These are phyloP conservation scores for Brachionus plicatilis DNA, from an alignment of 1,140 invertebrate genomes.

Conservation along the genomic window DNA sequence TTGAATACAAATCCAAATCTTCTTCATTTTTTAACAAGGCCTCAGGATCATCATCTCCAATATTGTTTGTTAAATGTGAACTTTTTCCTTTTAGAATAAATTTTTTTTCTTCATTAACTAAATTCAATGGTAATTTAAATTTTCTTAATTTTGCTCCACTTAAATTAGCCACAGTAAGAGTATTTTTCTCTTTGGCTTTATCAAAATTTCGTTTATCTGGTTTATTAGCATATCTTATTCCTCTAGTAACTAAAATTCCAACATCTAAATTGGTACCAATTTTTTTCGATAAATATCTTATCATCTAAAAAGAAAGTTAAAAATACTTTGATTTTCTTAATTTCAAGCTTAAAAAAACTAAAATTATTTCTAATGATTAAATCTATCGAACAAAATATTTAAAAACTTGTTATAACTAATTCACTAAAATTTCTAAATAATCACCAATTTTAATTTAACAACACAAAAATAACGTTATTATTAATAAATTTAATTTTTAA, in stretches of 20 bases:
- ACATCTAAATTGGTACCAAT: background rate
- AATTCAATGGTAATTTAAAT: background rate
- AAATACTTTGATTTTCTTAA: too few species aligned
- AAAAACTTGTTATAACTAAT: background rate
- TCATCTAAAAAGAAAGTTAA: background rate
- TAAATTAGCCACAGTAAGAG: background rate
- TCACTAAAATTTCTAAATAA: too few species aligned
- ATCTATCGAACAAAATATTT: background rate
- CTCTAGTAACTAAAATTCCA: background rate
- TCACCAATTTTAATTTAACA: too few species aligned
- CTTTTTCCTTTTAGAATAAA: constrained; percentile 21
- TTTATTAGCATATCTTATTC: background rate
- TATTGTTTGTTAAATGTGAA: background rate
- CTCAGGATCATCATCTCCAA: background rate
- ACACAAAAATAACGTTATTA: too few species aligned
- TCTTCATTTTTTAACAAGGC: background rate
- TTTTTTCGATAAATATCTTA: background rate
- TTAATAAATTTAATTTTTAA: too few species aligned
- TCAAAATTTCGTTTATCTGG: background rate
- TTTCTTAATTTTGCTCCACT: background rate
- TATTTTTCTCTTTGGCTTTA: background rate
- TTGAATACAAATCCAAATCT: constrained; percentile 5
- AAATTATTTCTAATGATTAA: background rate
- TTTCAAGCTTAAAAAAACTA: background rate
- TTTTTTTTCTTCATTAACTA: constrained; percentile 4